These are phyloP conservation scores for Hydropsyche tenuis DNA, from an alignment of 1,140 invertebrate species.

Conservation along the genomic window DNA sequence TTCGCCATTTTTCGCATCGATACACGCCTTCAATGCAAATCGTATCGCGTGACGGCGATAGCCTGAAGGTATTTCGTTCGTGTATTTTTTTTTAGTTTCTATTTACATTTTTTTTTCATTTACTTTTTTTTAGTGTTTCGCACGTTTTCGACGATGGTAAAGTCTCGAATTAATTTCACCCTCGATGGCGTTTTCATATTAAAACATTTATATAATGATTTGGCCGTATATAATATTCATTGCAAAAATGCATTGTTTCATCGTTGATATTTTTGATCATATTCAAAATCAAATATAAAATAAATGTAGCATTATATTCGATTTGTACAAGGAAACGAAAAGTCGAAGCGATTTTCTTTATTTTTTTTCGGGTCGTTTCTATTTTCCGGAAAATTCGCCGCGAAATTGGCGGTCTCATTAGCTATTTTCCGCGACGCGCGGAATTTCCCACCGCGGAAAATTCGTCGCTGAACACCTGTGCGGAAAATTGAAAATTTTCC, in stretches of 20 bases:
- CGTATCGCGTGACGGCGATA: too few relatives aligned
- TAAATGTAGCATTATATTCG: neutral
- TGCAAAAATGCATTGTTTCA: too few relatives aligned
- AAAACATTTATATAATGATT: neutral
- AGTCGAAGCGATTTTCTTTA: neutral
- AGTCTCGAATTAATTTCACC: conserved; percentile 5
- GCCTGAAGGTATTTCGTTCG: too few relatives aligned
- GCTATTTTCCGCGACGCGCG: neutral
- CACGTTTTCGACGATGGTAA: neutral
- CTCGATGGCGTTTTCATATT: neutral
- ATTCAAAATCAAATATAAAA: too few relatives aligned
- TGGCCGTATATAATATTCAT: too few relatives aligned
- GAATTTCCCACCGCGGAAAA: neutral
- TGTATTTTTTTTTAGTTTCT: too few relatives aligned
- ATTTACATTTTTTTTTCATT: too few relatives aligned
- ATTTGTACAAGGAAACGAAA: neutral
- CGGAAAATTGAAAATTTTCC: conserved; percentile 19
- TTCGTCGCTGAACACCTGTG: neutral
- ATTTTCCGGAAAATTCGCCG: neutral
- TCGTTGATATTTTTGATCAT: too few relatives aligned
- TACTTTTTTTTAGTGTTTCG: too few relatives aligned
- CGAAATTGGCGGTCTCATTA: conserved; percentile 3
- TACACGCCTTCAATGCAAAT: too few relatives aligned
- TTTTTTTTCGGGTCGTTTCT: neutral
- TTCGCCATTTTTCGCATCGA: too few relatives aligned